Evolutionary conservation across 2,888 invertebrate species (phyloP), one percentile per base, ranked within the genome.

Genomic region (Margaritifera margaritifera): DNA sequence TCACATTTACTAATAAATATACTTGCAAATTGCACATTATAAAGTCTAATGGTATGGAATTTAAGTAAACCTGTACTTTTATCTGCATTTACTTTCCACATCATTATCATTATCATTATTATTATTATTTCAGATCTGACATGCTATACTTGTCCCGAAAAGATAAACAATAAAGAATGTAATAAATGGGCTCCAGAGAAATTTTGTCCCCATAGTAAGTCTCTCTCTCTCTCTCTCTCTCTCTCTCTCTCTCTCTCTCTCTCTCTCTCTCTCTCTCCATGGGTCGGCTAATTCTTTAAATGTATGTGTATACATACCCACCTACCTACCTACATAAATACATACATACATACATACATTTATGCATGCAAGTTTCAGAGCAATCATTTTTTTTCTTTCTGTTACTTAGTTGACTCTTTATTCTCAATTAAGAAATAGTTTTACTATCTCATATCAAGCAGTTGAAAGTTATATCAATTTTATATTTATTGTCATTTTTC

Each of bases 131-230:
- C 71, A 79, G 82, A 57, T 27, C 61, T 82, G 24, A 82, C 79
- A 25, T 83, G 83, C 51, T 83, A 80, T 75, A 83, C 80, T 22
- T 81, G 83, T 61, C 80, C 79, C 15, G 62, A 68, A 53, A 80
- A 73, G 71, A 67, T 65, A 5, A 68, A 73, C 68, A 82, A 82
- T 71, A 68, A 69, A 27, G 78, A 71, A 22, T 83, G 83, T 71
- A 83, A 81, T 69, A 70, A 72, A 66, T 83, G 81, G 83, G 83
- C 83, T 0, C 83, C 83, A 0, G 77, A 83, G 52, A 69, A 72
- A 25, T 66, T 55, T 51, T 83, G 83, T 71, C 74, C 78, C 11
- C 25, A 53, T 18, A 64, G 79, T 77, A 72, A 71, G 77, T 61
- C 19, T 25, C 22, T 27, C 4, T 57, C 22, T 54, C 4, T 54